Conservation (phyloP, 1,140 invertebrate genomes). For the Cotesia typhae region DNA sequence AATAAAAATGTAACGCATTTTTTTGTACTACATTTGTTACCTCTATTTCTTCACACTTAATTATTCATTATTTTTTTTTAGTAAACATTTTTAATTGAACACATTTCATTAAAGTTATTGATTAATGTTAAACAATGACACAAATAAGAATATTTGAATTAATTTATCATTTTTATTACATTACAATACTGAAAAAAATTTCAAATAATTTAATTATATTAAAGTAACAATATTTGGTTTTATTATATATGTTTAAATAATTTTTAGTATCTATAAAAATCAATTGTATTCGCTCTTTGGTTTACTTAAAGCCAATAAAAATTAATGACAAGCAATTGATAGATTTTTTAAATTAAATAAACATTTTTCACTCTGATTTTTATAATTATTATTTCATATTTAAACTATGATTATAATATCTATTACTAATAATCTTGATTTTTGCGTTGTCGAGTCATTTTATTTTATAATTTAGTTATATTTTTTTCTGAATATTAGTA, state of each 20-base stretch:
- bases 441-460: too few relatives aligned
- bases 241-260: too few relatives aligned
- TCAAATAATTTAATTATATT: neutral
- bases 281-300: neutral
- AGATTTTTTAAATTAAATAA: neutral
- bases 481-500: too few relatives aligned
- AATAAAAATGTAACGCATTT: slow-evolving; percentile 62
- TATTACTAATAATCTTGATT: too few relatives aligned
- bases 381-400: too few relatives aligned
- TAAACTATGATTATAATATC: too few relatives aligned
- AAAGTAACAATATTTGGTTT: too few relatives aligned
- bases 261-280: neutral
- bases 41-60: neutral
- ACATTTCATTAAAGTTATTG: too few relatives aligned
- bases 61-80: neutral
- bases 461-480: too few relatives aligned
- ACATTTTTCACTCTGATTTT: too few relatives aligned
- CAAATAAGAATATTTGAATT: too few relatives aligned
- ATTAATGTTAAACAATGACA: too few relatives aligned
- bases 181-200: slow-evolving; percentile 1
- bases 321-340: slow-evolving; percentile 8
- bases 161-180: neutral
- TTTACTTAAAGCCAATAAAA: neutral
- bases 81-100: neutral
- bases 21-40: slow-evolving; percentile 41